A percentile compares a stretch with the other conserved stretches of the same genome.
Evolutionary conservation across 1,140 invertebrate species (phyloP).

Genomic region (Archivesica marissinica): DNA sequence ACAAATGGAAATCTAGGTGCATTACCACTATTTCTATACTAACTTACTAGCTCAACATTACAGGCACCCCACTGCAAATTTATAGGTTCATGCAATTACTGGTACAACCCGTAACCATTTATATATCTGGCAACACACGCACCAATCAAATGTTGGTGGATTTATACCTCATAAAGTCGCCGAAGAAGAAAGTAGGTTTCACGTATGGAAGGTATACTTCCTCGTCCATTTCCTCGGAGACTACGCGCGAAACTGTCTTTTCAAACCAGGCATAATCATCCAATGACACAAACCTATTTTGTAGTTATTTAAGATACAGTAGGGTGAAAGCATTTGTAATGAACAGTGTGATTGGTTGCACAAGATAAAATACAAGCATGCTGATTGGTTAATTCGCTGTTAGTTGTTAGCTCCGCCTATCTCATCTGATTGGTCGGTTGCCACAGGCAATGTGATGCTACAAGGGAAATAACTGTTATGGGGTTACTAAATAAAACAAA

Average conservation of each 20-base stretch:
- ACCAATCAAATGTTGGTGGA: background rate
- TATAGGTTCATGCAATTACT: no score
- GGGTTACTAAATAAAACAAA: no score
- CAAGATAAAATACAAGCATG: background rate
- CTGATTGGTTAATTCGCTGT: constrained; percentile 18
- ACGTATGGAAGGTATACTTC: constrained; percentile 73
- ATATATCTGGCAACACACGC: no score
- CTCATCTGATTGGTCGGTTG: background rate
- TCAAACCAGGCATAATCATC: constrained; percentile 83
- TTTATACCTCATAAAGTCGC: constrained; percentile 84
- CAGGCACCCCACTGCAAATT: no score
- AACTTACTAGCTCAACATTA: no score
- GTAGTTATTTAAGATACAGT: constrained; percentile 35
- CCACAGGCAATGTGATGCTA: background rate
- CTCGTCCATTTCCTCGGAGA: constrained; percentile 81
- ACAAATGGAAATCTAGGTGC: no score
- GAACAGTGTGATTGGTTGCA: constrained; percentile 2
- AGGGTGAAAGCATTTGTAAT: background rate
- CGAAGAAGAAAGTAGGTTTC: constrained; percentile 75
- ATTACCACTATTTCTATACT: no score
- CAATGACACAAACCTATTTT: constrained; percentile 80
- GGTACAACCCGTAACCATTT: no score
- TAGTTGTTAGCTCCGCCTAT: constrained; percentile 5
- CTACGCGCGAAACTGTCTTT: constrained; percentile 80
- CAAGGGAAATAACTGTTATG: no score